Conservation (phyloP, 1,140 invertebrate genomes). For the Drosophila malerkotliana region DNA sequence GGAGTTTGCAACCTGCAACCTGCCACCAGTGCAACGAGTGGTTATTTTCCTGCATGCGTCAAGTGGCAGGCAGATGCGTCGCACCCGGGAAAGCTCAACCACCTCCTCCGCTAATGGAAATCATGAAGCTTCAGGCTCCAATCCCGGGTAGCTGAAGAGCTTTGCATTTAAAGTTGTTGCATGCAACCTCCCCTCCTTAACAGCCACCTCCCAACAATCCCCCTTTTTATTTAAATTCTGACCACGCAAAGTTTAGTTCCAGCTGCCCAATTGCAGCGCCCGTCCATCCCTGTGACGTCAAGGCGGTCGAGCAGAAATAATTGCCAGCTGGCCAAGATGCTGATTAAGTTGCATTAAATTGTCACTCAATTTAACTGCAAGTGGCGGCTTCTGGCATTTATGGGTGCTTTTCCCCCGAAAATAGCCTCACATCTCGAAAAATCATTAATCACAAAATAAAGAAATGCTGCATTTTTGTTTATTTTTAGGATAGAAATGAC, state of each 20-base stretch:
- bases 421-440: not conserved
- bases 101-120: constrained; percentile 8
- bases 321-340: constrained; percentile 35
- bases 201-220: no score
- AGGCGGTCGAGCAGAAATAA: constrained; percentile 41
- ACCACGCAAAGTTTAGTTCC: not conserved
- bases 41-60: constrained; percentile 42
- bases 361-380: constrained; percentile 46
- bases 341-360: constrained; percentile 69
- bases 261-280: constrained; percentile 34
- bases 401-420: constrained; percentile 8
- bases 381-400: constrained; percentile 24
- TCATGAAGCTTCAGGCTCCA: constrained; percentile 24
- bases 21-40: constrained; percentile 38
- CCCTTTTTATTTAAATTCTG: not conserved
- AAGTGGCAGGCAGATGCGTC: constrained; percentile 38
- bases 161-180: constrained; percentile 31
- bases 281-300: constrained; percentile 53
- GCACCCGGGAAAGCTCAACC: constrained; percentile 30
- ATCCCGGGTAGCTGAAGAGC: constrained; percentile 24
- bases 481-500: not conserved
- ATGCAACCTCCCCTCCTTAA: not conserved
- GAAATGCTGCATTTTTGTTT: not conserved
- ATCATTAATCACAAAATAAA: not conserved
- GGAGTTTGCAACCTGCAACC: not conserved